Evolutionary conservation across 2,888 invertebrate genomes (phyloP), one percentile per base, ranked within the genome.

Genomic region (Phaedon cochleariae): DNA sequence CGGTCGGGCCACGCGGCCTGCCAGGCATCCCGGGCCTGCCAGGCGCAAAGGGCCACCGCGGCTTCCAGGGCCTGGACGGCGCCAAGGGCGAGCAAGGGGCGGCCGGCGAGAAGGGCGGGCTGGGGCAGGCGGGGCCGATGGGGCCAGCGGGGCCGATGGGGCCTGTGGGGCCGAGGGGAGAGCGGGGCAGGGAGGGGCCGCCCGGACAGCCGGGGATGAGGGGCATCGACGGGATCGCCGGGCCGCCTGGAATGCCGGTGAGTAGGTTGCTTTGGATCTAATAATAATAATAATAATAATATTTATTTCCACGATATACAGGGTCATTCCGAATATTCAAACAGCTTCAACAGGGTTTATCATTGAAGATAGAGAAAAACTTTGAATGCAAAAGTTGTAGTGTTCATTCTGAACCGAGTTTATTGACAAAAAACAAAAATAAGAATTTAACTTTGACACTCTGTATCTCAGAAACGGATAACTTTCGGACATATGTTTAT

Each of bases 181-280:
- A 95, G 84, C 86, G 94, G 77, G 95, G 95, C 0, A 86, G 94
- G 37, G 94, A 95, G 84, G 95, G 95, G 0, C 88, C 93, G 0
- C 86, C 93, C 0, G 94, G 93, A 0, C 87, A 91, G 1, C 90
- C 91, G 0, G 94, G 94, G 6, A 84, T 92, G 63, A 86, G 94
- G 77, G 95, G 95, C 55, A 87, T 90, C 63, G 94, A 95, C 79
- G 95, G 95, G 5, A 87, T 90, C 29, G 84, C 90, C 55, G 95
- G 95, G 60, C 86, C 92, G 0, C 91, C 93, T n/a, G 93, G 93
- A 63, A 84, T 88, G 71, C 87, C 90, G 74, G 91, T 92, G 85
- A 82, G 84, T 63, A 41, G 7, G 7, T 20, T 37, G 54, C 9
- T 45, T 52, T 52, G 22, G 26, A n/a, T 20, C 52, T 45, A n/a